Conservation (phyloP, 2,888 invertebrate species). For the Augochlorella aurata region DNA sequence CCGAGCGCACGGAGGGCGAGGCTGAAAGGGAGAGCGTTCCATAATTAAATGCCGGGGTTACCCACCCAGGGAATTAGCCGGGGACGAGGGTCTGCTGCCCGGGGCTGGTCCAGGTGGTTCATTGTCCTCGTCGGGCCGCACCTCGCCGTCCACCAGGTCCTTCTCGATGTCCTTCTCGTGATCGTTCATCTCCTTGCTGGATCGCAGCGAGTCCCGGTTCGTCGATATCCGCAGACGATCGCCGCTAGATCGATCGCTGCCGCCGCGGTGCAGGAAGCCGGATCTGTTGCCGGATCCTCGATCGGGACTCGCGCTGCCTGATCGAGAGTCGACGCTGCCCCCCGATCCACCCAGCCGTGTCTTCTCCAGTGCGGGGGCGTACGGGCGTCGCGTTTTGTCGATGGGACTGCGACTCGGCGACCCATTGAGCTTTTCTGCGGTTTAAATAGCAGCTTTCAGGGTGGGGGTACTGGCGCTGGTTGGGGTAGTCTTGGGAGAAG, state of each 20-base stretch:
- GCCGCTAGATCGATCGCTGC: conserved; percentile 75
- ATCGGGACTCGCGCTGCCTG: conserved; percentile 79
- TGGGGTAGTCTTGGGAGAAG: too few relatives aligned
- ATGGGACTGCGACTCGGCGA: conserved; percentile 81
- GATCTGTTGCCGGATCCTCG: conserved; percentile 69
- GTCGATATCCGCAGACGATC: conserved; percentile 77
- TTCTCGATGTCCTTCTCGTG: conserved; percentile 74
- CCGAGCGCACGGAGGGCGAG: conserved; percentile 41
- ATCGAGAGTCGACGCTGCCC: conserved; percentile 79
- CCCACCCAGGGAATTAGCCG: conserved; percentile 77
- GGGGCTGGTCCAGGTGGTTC: conserved; percentile 80
- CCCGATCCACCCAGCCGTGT: conserved; percentile 78
- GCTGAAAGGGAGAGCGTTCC: conserved; percentile 64
- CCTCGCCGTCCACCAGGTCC: conserved; percentile 78
- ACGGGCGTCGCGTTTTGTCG: conserved; percentile 83
- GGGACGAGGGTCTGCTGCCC: conserved; percentile 78
- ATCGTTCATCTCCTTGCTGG: conserved; percentile 75
- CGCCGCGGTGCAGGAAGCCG: conserved; percentile 74
- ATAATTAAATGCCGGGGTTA: conserved; percentile 68
- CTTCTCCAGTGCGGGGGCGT: conserved; percentile 77
- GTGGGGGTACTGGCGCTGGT: too few relatives aligned
- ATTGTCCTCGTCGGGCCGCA: conserved; percentile 81
- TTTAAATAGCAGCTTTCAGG: not conserved
- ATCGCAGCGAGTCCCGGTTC: conserved; percentile 72
- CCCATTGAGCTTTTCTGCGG: conserved; percentile 74